A percentile compares a stretch with the other conserved stretches of the same genome.
These are phyloP conservation scores for Tachuris rubrigastra DNA, from an alignment of 2,113 vertebrate species.

Conservation along the genomic window DNA sequence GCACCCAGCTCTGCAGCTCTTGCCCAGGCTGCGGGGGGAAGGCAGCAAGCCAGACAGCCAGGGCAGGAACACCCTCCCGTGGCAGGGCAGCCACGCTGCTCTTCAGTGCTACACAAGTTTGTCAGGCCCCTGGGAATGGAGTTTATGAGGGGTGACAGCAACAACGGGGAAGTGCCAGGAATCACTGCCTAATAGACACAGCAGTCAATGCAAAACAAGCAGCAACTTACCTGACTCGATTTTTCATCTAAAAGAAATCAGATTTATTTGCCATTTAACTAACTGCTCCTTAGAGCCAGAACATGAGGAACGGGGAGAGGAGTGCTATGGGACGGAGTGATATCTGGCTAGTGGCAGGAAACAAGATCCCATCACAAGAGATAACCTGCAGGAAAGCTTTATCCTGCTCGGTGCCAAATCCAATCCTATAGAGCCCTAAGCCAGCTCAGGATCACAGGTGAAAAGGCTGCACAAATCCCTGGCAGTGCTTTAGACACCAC, in stretches of 20 bases:
- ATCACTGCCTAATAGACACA: constrained; percentile 13
- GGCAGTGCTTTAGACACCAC: background rate
- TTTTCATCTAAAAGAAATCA: background rate
- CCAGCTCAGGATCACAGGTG: background rate
- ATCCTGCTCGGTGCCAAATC: background rate
- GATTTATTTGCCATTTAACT: constrained; percentile 30
- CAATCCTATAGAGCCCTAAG: background rate
- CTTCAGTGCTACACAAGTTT: background rate
- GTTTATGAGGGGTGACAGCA: constrained; percentile 18
- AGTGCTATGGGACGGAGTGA: background rate
- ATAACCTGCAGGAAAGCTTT: background rate
- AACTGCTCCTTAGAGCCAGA: background rate
- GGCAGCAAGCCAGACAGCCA: fast-evolving
- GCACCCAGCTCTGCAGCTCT: background rate
- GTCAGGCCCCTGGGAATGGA: background rate
- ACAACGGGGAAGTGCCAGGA: background rate
- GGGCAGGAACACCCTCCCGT: background rate
- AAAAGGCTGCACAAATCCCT: background rate
- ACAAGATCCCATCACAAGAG: background rate
- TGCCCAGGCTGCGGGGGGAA: background rate
- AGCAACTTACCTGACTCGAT: background rate
- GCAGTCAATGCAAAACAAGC: constrained; percentile 25
- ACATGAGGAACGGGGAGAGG: background rate
- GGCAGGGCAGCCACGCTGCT: background rate
- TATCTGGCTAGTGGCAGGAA: background rate